These are phyloP conservation scores for Dermatemys mawii DNA, from an alignment of 2,113 vertebrate genomes.

Conservation along the genomic window DNA sequence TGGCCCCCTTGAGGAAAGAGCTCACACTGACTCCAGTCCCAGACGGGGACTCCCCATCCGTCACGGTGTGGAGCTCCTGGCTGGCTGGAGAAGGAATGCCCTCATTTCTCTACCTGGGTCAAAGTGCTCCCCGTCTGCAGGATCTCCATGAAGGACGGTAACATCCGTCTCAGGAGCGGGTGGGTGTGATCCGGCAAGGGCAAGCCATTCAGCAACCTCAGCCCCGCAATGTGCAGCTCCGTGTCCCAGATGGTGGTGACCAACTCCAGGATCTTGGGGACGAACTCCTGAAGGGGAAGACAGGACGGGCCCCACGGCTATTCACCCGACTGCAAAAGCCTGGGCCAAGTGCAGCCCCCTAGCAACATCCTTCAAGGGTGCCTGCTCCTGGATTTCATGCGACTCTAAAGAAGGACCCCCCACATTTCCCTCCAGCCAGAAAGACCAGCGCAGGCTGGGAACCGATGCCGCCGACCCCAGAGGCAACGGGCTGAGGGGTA, in stretches of 20 bases:
- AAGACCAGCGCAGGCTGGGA: neutral
- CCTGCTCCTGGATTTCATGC: neutral
- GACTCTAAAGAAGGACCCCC: neutral
- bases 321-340: neutral
- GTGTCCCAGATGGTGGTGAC: slow-evolving; percentile 58
- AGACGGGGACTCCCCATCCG: neutral
- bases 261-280: slow-evolving; percentile 62
- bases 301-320: no score
- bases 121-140: slow-evolving; percentile 35
- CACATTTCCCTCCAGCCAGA: neutral
- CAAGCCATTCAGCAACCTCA: slow-evolving; percentile 66
- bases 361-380: neutral
- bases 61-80: neutral
- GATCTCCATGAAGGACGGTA: slow-evolving; percentile 69
- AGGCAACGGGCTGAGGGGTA: neutral
- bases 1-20: neutral
- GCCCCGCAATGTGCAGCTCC: slow-evolving; percentile 39
- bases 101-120: slow-evolving; percentile 44
- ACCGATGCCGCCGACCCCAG: neutral
- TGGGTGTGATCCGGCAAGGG: slow-evolving; percentile 41
- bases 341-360: neutral
- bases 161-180: slow-evolving; percentile 45
- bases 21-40: neutral
- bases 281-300: slow-evolving; percentile 47
- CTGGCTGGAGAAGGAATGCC: neutral